phyloP scores from a whole-genome alignment of 2,888 invertebrate species.

The Scaptomyza cyrtandrae region DNA sequence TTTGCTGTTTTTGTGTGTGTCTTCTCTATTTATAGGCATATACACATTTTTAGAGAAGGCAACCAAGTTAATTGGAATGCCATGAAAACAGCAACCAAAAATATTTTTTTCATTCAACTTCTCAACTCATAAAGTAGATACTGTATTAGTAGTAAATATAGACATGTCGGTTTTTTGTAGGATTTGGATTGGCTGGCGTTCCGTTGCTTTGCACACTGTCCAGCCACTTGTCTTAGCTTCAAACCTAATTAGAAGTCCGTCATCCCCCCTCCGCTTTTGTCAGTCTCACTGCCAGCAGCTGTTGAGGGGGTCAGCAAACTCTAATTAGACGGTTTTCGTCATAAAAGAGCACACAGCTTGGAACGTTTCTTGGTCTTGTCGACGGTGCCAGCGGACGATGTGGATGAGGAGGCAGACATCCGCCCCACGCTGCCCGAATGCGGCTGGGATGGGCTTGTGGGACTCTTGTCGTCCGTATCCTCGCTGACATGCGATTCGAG shows the following conservation, averaged over 20 bases:
- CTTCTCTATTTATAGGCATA: conserved; percentile 50
- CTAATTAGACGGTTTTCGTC: conserved; percentile 85
- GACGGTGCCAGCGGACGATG: conserved; percentile 76
- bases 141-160: conserved; percentile 17
- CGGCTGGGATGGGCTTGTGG: conserved; percentile 82
- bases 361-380: conserved; percentile 84
- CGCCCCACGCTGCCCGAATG: conserved; percentile 67
- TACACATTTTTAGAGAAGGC: conserved; percentile 47
- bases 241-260: conserved; percentile 79
- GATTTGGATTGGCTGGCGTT: conserved; percentile 20
- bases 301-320: conserved; percentile 78
- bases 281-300: conserved; percentile 67
- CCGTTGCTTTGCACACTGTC: conserved; percentile 33
- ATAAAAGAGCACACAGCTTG: conserved; percentile 85
- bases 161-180: conserved; percentile 20
- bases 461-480: conserved; percentile 83
- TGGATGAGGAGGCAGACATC: conserved; percentile 82
- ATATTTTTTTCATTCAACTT: conserved; percentile 9
- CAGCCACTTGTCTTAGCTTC: conserved; percentile 9
- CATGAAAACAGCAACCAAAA: conserved; percentile 28
- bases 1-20: conserved; percentile 46
- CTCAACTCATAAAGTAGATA: conserved; percentile 22
- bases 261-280: conserved; percentile 76
- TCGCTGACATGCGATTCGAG: conserved; percentile 82
- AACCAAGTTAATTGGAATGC: conserved; percentile 8